Evolutionary conservation across 2,113 vertebrate species (phyloP).

Genomic region (Petaurus breviceps): DNA sequence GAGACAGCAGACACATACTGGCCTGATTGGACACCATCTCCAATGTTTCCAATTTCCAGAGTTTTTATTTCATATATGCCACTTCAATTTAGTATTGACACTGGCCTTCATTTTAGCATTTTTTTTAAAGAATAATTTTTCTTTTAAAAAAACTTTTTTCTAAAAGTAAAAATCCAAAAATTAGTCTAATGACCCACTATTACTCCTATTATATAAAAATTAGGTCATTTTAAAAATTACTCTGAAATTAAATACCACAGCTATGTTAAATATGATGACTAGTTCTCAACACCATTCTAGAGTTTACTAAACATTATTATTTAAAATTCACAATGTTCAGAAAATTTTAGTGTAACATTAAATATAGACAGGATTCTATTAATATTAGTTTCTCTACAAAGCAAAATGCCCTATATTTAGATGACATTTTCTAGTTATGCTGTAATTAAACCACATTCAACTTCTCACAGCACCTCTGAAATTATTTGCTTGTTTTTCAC

Average conservation of each 20-base stretch:
- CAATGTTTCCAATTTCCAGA: background rate
- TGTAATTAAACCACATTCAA: conserved; percentile 52
- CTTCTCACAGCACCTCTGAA: conserved; percentile 45
- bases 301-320: conserved; percentile 66
- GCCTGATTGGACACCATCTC: background rate
- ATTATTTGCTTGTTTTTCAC: conserved; percentile 39
- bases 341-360: conserved; percentile 60
- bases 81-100: background rate
- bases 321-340: conserved; percentile 39
- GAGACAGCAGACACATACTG: background rate
- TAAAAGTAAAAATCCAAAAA: too few species aligned
- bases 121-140: background rate
- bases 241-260: background rate
- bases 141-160: background rate
- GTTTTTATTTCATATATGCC: conserved; percentile 45
- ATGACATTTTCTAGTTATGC: conserved; percentile 59
- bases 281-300: conserved; percentile 63
- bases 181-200: background rate
- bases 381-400: background rate
- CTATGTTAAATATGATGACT: conserved; percentile 61
- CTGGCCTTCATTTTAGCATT: background rate
- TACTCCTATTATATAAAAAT: background rate
- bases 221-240: background rate
- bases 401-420: conserved; percentile 27
- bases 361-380: conserved; percentile 60